phyloP scores from a whole-genome alignment of 1,140 invertebrate genomes.

The Drosophila simulans region DNA sequence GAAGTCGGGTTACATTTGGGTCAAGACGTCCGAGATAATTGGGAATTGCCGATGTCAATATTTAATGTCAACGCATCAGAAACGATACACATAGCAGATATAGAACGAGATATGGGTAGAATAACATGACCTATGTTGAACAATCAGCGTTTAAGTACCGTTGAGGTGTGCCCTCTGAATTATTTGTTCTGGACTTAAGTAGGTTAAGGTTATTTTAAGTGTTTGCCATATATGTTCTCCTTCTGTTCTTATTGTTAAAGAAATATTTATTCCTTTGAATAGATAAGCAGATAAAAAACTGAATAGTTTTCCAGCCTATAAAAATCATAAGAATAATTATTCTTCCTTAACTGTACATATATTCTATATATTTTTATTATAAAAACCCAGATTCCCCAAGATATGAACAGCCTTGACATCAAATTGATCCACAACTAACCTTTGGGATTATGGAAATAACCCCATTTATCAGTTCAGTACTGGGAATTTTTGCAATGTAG shows the following conservation, averaged over 20 bases:
- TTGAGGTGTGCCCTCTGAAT: background rate
- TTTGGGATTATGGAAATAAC: background rate
- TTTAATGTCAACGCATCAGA: slow-evolving; percentile 45
- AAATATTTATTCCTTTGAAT: too few relatives aligned
- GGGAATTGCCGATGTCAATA: slow-evolving; percentile 58
- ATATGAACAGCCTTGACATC: too few relatives aligned
- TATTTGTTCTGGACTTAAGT: slow-evolving; percentile 3
- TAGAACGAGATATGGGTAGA: slow-evolving; percentile 6
- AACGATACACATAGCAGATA: slow-evolving; percentile 15
- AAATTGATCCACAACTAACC: background rate
- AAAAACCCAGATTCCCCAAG: too few relatives aligned
- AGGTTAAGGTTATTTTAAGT: slow-evolving; percentile 4
- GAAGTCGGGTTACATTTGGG: slow-evolving; percentile 61
- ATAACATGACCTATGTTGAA: background rate
- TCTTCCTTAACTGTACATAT: too few relatives aligned
- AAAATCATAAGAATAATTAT: too few relatives aligned
- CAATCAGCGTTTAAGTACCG: background rate
- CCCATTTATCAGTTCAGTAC: slow-evolving; percentile 13
- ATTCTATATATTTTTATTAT: too few relatives aligned
- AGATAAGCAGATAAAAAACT: too few relatives aligned
- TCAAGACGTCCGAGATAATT: slow-evolving; percentile 73
- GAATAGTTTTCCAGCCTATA: too few relatives aligned
- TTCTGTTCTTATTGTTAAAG: too few relatives aligned
- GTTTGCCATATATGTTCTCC: background rate
- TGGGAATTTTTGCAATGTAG: background rate